Conservation (phyloP, 2,797 vertebrate species). For the Anolis apletophallus region DNA sequence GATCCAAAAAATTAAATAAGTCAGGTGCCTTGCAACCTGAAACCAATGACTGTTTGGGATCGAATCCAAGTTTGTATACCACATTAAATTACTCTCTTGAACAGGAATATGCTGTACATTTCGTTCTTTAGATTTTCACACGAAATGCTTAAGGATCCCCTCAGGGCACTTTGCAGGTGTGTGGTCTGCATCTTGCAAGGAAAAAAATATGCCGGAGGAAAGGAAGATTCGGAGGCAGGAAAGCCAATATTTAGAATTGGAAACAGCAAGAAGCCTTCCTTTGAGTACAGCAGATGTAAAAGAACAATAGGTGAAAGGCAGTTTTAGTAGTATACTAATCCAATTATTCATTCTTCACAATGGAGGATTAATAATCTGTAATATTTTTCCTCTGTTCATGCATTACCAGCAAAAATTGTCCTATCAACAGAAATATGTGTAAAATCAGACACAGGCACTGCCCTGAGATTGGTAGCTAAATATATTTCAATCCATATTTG, state of each 20-base stretch:
- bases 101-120: constrained; percentile 62
- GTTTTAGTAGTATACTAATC: background rate
- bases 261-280: constrained; percentile 11
- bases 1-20: constrained; percentile 16
- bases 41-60: constrained; percentile 50
- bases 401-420: background rate
- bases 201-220: constrained; percentile 39
- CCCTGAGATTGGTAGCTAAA: no score
- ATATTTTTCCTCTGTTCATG: background rate
- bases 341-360: background rate
- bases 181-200: constrained; percentile 25
- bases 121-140: constrained; percentile 60
- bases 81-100: constrained; percentile 51
- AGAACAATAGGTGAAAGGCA: background rate
- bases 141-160: constrained; percentile 47
- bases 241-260: constrained; percentile 45
- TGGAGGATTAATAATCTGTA: constrained; percentile 23
- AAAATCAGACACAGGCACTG: background rate
- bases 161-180: constrained; percentile 50
- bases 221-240: background rate
- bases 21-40: constrained; percentile 23
- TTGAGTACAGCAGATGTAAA: background rate
- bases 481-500: no score
- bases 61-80: constrained; percentile 41
- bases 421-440: background rate